These are phyloP conservation scores for Actinemys pallida DNA, from an alignment of 2,113 vertebrate genomes.

Conservation along the genomic window DNA sequence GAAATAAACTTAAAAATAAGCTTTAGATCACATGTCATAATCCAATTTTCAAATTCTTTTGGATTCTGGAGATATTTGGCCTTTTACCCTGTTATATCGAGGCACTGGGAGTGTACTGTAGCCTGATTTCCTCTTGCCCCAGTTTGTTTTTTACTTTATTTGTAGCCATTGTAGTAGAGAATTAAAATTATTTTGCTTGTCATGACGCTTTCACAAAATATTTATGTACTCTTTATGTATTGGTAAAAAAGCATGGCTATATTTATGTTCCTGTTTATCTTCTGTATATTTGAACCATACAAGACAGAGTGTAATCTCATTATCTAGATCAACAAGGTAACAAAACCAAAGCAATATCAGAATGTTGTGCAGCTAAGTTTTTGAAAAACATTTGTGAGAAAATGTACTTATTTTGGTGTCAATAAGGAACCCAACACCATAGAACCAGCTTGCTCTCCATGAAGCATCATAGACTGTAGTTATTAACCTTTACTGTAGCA, in stretches of 20 bases:
- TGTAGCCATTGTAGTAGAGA: neutral
- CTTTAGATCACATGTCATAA: neutral
- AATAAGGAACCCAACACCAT: neutral
- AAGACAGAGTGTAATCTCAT: neutral
- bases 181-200: neutral
- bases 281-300: neutral
- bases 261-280: neutral
- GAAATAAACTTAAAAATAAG: neutral
- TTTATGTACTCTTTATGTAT: rapidly evolving
- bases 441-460: neutral
- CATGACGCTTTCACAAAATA: neutral
- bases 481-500: conserved; percentile 59
- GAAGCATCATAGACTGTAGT: conserved; percentile 13
- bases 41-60: rapidly evolving
- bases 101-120: neutral
- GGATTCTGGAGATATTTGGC: neutral
- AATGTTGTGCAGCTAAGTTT: neutral
- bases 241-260: neutral
- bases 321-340: rapidly evolving
- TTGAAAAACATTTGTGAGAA: neutral
- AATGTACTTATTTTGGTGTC: neutral
- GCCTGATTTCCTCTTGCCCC: neutral
- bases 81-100: neutral
- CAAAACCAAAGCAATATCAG: neutral
- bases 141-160: neutral